Evolutionary conservation across 35 echinoderm and acorn worm species (phyloP).

Genomic region (Eucidaris tribuloides): DNA sequence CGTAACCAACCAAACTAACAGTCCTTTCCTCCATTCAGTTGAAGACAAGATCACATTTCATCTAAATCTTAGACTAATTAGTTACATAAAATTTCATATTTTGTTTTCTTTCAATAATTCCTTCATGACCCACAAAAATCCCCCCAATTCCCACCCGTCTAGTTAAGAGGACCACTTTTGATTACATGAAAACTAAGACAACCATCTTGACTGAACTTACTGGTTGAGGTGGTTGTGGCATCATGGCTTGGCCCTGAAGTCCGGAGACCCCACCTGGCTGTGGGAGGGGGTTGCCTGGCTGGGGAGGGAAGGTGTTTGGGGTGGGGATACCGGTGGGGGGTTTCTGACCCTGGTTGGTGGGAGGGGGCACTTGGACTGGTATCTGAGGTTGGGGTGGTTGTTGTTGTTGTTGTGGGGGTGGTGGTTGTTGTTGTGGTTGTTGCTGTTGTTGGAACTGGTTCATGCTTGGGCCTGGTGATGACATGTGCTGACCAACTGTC

Average conservation of each 20-base stretch:
- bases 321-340: conserved; percentile 15
- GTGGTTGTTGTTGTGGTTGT: background rate
- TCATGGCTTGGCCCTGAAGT: background rate
- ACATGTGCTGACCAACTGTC: background rate
- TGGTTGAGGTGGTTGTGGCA: background rate
- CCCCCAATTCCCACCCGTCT: no score
- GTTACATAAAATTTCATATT: no score
- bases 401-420: background rate
- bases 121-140: no score
- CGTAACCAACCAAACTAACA: no score
- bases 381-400: background rate
- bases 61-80: no score
- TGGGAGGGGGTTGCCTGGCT: background rate
- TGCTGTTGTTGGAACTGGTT: conserved; percentile 10
- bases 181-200: no score
- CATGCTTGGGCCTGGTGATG: background rate
- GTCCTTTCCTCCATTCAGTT: no score
- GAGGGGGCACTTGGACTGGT: background rate
- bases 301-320: background rate
- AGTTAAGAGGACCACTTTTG: no score
- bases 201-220: no score
- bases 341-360: background rate
- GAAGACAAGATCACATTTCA: no score
- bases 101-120: no score
- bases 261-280: background rate